Percentiles rank a stretch among this genome's conserved stretches.
These are phyloP conservation scores for Chaetops frenatus DNA, from an alignment of 2,113 vertebrate species.

Conservation along the genomic window DNA sequence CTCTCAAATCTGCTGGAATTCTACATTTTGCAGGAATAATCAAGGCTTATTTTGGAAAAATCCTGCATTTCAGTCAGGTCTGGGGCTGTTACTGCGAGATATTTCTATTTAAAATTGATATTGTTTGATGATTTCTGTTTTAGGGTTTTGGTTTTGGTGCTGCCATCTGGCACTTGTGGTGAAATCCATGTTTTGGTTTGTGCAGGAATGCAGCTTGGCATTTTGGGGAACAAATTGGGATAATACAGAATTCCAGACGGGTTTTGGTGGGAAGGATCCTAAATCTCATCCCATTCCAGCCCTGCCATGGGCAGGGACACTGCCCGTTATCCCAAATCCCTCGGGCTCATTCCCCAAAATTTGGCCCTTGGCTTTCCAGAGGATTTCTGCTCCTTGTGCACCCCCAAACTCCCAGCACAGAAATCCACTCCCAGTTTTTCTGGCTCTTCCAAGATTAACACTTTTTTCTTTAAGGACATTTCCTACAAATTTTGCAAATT, in stretches of 20 bases:
- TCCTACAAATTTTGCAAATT: background rate
- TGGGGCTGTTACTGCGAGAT: background rate
- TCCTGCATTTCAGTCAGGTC: background rate
- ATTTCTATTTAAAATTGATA: background rate
- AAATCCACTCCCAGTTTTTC: background rate
- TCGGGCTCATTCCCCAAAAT: background rate
- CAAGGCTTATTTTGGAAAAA: background rate
- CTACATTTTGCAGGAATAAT: background rate
- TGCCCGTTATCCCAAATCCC: background rate
- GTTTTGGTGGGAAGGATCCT: background rate
- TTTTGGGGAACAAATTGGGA: background rate
- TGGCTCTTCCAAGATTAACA: rapidly evolving
- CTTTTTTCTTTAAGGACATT: rapidly evolving
- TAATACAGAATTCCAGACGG: background rate
- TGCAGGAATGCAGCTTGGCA: no score
- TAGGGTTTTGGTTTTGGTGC: background rate
- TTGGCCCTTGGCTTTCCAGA: background rate
- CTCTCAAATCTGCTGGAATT: background rate
- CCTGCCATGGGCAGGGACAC: no score
- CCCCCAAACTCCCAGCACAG: background rate
- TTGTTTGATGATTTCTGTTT: background rate
- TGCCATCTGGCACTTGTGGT: background rate
- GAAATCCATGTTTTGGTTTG: background rate
- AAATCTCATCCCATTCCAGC: background rate
- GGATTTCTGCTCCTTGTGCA: background rate